Base-by-base conservation (phyloP, 2,888 invertebrate genomes). In the Melangyna quadrimaculata region DNA sequence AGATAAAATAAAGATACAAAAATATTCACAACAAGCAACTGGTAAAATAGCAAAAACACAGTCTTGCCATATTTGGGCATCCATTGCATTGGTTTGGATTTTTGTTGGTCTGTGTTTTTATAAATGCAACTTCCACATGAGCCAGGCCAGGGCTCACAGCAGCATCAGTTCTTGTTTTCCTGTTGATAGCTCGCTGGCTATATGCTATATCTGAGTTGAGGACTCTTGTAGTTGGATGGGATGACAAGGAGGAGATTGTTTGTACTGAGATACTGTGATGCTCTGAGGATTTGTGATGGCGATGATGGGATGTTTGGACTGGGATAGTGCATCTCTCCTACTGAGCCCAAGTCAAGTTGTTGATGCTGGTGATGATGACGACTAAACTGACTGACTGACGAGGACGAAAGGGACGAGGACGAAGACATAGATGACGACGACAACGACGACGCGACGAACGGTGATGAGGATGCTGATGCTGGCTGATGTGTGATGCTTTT, bases 51-150 rank as follows among this genome's bases (percentile, higher is more conserved):
- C 74, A 65, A 70, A 75, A 82, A 77, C 65, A 35, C 19, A 74
- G 48, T 75, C 48, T 35, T 43, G 40, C 70, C 84, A 69, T 84
- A 84, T 84, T 84, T 80, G 84, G 84, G 53, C 79, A 79, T 84
- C 67, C 40, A 29, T 63, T 12, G 63, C 40, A 29, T 63, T 12
- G 63, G 70, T 71, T 65, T 43, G 43, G 17, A 17, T 63, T 63
- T 65, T 48, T 48, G 22, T 63, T 27, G 17, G 5, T n/a, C n/a
- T 27, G 27, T 40, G 8, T 24, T 24, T 22, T 27, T 35, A 12
- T 37, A 63, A 65, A 65, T 78, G 73, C 79, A 74, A 22, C 72
- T 40, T 59, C 43, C 45, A 65, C 29, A 32, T 14, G 65, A 65
- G 40, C 14, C 45, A 29, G 29, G 40, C 14, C 45, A 29, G 29